Conservation (phyloP, 53 echinoderm and acorn worm genomes). For the Henricia sp. region DNA sequence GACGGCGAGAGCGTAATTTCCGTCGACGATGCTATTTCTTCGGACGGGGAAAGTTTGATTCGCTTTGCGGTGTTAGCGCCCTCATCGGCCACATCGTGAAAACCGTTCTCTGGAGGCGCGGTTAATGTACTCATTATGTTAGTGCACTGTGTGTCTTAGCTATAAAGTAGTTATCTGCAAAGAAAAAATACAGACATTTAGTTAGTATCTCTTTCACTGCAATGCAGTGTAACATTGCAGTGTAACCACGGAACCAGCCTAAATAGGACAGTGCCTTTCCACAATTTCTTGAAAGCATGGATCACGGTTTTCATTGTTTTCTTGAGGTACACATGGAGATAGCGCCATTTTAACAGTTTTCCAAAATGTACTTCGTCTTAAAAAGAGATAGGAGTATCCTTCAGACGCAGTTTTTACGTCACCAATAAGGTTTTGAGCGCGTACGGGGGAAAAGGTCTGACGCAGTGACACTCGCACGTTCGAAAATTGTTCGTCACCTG, state of each 20-base stretch:
- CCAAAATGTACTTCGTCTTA: no score
- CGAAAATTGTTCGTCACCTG: no score
- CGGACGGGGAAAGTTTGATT: conserved; percentile 14
- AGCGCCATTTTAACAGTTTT: no score
- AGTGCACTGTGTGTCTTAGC: not conserved
- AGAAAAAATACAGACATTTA: not conserved
- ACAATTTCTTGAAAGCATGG: no score
- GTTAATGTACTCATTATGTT: conserved; percentile 29
- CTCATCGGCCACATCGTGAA: conserved; percentile 13
- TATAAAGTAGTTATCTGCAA: not conserved
- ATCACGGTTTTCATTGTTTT: no score
- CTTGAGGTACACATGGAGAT: no score
- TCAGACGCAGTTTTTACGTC: no score
- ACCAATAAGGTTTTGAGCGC: no score
- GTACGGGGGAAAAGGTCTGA: no score
- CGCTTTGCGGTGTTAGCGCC: conserved; percentile 34
- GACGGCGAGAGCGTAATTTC: not conserved
- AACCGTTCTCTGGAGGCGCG: conserved; percentile 29
- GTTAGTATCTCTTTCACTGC: not conserved
- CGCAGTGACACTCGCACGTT: no score
- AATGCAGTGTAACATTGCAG: not conserved
- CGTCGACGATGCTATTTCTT: not conserved
- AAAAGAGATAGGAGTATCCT: no score
- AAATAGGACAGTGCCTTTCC: not conserved
- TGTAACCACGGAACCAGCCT: no score